A percentile compares a stretch with the other conserved stretches of the same genome.
Conservation (phyloP, 2,888 invertebrate genomes). For the Folsomia manolachei region DNA sequence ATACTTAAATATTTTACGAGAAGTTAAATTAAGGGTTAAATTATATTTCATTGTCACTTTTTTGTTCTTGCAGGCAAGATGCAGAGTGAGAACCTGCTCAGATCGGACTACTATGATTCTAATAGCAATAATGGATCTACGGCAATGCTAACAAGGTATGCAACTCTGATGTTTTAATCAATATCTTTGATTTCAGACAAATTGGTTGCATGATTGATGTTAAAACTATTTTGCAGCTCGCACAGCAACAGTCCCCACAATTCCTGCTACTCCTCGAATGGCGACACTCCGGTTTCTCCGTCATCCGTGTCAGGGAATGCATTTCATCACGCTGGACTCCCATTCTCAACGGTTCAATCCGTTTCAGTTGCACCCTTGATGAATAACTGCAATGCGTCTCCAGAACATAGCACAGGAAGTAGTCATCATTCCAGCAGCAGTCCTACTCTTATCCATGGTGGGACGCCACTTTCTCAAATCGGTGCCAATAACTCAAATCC, state of each 20-base stretch:
- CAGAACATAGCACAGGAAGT: constrained; percentile 30
- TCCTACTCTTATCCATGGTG: constrained; percentile 65
- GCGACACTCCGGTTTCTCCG: constrained; percentile 55
- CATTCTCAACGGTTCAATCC: constrained; percentile 44
- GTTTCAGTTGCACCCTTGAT: not conserved
- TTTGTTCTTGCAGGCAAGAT: constrained; percentile 84
- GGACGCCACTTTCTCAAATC: constrained; percentile 82
- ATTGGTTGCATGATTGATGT: too few species aligned
- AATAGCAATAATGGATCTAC: constrained; percentile 29
- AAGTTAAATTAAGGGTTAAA: not conserved
- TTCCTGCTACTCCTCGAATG: constrained; percentile 49
- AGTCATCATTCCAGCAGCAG: constrained; percentile 37
- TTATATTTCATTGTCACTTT: not conserved
- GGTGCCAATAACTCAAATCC: constrained; percentile 59
- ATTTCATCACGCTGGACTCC: constrained; percentile 26
- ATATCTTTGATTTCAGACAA: too few species aligned
- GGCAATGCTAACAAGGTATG: constrained; percentile 47
- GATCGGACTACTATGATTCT: constrained; percentile 67
- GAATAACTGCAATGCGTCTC: constrained; percentile 27
- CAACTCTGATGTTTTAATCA: constrained; percentile 48
- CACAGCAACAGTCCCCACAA: constrained; percentile 50
- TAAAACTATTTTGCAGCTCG: constrained; percentile 32
- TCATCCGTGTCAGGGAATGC: constrained; percentile 41
- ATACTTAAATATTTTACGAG: too few species aligned
- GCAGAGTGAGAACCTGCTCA: constrained; percentile 80